Conservation (phyloP, 2,113 vertebrate genomes). For the Poecile atricapillus region DNA sequence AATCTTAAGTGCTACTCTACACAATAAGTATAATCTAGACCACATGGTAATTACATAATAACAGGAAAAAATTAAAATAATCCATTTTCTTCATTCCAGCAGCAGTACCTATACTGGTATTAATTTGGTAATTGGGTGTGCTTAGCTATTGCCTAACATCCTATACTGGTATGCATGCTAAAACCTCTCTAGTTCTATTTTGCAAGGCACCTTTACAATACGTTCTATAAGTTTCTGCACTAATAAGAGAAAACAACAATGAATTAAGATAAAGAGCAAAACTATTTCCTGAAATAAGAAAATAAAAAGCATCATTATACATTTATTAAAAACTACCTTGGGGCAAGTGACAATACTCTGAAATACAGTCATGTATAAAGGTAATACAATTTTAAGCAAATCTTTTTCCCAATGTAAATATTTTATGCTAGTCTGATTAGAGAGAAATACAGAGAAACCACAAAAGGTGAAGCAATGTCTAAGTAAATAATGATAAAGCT, state of each 20-base stretch:
- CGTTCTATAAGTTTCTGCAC: constrained; percentile 62
- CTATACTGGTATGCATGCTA: constrained; percentile 77
- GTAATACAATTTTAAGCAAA: constrained; percentile 33
- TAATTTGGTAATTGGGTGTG: constrained; percentile 72
- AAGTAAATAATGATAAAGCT: constrained; percentile 13
- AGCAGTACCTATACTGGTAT: constrained; percentile 70
- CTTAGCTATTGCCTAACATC: constrained; percentile 71
- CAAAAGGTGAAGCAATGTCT: constrained; percentile 4
- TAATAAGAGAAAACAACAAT: constrained; percentile 59
- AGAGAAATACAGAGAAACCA: constrained; percentile 19
- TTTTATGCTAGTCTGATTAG: constrained; percentile 16
- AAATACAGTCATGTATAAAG: constrained; percentile 44
- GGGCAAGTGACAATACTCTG: constrained; percentile 26
- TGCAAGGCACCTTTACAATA: constrained; percentile 88
- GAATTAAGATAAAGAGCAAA: constrained; percentile 55
- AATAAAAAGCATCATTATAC: constrained; percentile 28
- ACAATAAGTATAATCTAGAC: constrained; percentile 75
- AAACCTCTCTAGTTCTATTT: constrained; percentile 76
- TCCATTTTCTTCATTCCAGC: constrained; percentile 73
- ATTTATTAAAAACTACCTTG: constrained; percentile 34
- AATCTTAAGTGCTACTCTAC: constrained; percentile 75
- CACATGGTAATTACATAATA: constrained; percentile 75
- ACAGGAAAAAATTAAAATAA: constrained; percentile 67
- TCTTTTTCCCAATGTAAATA: constrained; percentile 22
- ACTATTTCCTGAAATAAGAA: constrained; percentile 49